Base-by-base conservation (phyloP, 2,888 invertebrate genomes). In the Prenolepis imparis region DNA sequence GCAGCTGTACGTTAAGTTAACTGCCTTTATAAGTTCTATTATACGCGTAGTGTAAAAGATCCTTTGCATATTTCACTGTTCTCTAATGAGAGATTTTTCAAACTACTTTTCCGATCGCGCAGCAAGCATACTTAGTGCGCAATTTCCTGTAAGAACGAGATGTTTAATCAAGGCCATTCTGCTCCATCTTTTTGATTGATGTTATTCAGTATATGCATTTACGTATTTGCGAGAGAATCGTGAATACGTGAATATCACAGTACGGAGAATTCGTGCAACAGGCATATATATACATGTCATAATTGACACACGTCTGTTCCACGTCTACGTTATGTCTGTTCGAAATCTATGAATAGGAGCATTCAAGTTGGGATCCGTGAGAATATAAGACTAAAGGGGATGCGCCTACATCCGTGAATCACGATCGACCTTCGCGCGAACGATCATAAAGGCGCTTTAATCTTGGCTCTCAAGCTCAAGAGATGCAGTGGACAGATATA, bases 391-490 rank as follows among this genome's bases (percentile, higher is more conserved):
- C 32, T 52, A 52, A 52, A 24, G 68, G 78, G 44, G 78, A 61
- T 44, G 78, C 68, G 70, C 70, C 9, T 70, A 59, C 59, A 48
- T 63, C 64, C 44, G 36, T 36, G 59, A 59, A 57, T 70, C 78
- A 80, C 48, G 78, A 61, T 8, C 61, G 78, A 80, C 78, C 78
- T 80, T 80, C 78, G 70, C 57, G 44, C 59, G 24, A 59, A 61
- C n/a, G 24, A 32, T 70, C 70, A 70, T 70, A 59, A 77, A 66
- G 77, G 24, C 24, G 68, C 32, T 52, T 52, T 52, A 78, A 78
- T 80, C 70, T 52, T n/a, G 36, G 36, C 18, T 32, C 44, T 52
- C n/a, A 41, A 44, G 5, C 24, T n/a, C n/a, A n/a, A n/a, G 24
- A 52, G 66, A 66, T 80, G 36, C 21, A 28, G 70, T 70, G 78